phyloP scores from a whole-genome alignment of 2,113 vertebrate genomes.

The Alectura lathami region DNA sequence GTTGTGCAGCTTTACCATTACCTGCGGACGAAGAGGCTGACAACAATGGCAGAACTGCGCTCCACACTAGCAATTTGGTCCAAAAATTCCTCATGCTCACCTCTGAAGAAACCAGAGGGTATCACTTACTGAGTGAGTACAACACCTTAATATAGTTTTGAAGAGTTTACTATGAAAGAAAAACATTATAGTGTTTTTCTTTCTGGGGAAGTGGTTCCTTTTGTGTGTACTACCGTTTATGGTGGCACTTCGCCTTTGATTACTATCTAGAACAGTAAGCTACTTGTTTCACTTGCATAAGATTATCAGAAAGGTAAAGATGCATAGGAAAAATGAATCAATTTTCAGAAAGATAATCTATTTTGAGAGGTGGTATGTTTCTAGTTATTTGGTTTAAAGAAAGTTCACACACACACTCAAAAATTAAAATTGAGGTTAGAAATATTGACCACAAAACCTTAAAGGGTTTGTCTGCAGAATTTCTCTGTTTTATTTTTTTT shows the following conservation, averaged over 20 bases:
- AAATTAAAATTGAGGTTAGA: not conserved
- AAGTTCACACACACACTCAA: not conserved
- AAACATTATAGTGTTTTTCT: not conserved
- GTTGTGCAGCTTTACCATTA: not conserved
- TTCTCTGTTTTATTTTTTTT: not conserved
- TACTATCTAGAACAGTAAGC: not conserved
- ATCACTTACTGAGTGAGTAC: not conserved
- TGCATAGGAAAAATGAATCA: not conserved
- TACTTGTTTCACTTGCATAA: not conserved
- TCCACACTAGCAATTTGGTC: not conserved
- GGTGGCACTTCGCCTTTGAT: not conserved
- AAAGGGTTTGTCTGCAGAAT: not conserved
- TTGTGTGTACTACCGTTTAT: not conserved
- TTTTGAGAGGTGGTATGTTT: not conserved
- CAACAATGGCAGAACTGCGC: not conserved
- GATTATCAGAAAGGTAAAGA: not conserved
- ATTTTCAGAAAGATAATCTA: not conserved
- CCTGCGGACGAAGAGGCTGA: not conserved
- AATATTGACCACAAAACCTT: not conserved
- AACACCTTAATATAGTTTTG: not conserved
- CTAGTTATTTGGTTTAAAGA: not conserved
- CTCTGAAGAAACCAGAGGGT: not conserved
- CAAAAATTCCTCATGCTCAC: not conserved
- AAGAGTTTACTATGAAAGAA: not conserved
- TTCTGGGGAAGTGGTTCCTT: accelerated